Base-by-base conservation (phyloP, 2,113 vertebrate genomes). In the Enhydra lutris region DNA sequence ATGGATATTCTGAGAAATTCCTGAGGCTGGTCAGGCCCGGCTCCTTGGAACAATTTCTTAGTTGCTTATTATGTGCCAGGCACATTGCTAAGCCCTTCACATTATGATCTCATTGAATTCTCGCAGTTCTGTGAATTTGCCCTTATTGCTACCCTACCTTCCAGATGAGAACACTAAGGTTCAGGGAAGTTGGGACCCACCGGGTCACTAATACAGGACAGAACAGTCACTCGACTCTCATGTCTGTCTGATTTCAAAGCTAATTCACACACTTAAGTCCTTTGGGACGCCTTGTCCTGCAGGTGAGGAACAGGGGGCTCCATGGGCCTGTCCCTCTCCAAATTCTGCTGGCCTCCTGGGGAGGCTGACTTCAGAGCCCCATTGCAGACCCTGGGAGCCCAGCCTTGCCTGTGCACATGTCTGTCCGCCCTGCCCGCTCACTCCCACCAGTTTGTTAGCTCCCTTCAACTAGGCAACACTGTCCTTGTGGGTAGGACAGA, bases 121-220 rank as follows among this genome's bases (percentile, higher is more conserved):
- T 76, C 50, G 36, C 31, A 39, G 4, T 52, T 42, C 50, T 55
- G 29, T 47, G 67, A 87, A 74, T 31, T 42, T 39, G 26, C 15
- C 82, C 8, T 34, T 23, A 7, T 17, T 69, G 29, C 42, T 31
- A 26, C 57, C 47, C 57, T n/a, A 50, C 39, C 90, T 78, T 65
- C 73, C 31, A 84, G 73, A 85, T 80, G 34, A 84, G 80, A 39
- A 96, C 87, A 93, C 63, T 42, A 69, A 67, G 59, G 47, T 39
- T 74, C 89, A 78, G 93, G 78, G 82, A 89, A 71, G 14, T 14
- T 71, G 65, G 18, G 24, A 18, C 50, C 78, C 59, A 20, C 55
- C 24, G 7, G 4, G 45, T 59, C 59, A n/a, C 55, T 81, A 42
- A 55, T 69, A 81, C 42, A 36, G 71, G 55, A 20, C 42, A 26